A percentile compares a stretch with the other conserved stretches of the same genome.
These are phyloP conservation scores for Trachymyrmex cornetzi DNA, from an alignment of 1,140 invertebrate species.

Conservation along the genomic window DNA sequence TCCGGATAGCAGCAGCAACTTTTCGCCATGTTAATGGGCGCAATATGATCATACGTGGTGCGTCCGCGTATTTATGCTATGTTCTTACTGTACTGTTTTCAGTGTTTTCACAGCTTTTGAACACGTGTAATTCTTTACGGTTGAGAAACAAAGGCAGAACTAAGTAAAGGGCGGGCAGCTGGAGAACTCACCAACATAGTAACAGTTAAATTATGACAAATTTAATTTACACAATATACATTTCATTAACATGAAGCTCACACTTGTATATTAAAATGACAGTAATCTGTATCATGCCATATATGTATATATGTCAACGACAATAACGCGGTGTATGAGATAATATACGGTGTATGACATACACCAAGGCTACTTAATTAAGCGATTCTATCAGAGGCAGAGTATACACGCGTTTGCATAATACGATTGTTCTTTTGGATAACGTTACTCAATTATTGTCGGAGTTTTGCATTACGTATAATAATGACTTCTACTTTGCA, in stretches of 20 bases:
- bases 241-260: not conserved
- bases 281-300: conserved; percentile 14
- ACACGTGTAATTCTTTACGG: conserved; percentile 16
- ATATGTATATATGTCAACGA: not conserved
- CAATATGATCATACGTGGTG: conserved; percentile 85
- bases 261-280: conserved; percentile 33
- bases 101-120: conserved; percentile 12
- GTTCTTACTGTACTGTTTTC: conserved; percentile 19
- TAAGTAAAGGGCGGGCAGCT: not conserved
- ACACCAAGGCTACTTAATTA: conserved; percentile 44
- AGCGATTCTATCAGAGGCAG: conserved; percentile 37
- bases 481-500: conserved; percentile 33
- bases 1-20: conserved; percentile 77
- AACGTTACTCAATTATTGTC: conserved; percentile 12
- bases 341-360: conserved; percentile 3
- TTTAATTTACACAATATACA: not conserved
- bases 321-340: conserved; percentile 18
- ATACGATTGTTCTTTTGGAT: conserved; percentile 5
- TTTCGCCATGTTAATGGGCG: conserved; percentile 85
- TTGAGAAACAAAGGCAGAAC: not conserved
- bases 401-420: conserved; percentile 12
- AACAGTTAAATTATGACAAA: not conserved
- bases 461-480: conserved; percentile 17
- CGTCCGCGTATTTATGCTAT: conserved; percentile 75
- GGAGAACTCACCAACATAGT: not conserved